Base-by-base conservation (phyloP, 1,140 invertebrate species). In the Himalopsyche phryganea region DNA sequence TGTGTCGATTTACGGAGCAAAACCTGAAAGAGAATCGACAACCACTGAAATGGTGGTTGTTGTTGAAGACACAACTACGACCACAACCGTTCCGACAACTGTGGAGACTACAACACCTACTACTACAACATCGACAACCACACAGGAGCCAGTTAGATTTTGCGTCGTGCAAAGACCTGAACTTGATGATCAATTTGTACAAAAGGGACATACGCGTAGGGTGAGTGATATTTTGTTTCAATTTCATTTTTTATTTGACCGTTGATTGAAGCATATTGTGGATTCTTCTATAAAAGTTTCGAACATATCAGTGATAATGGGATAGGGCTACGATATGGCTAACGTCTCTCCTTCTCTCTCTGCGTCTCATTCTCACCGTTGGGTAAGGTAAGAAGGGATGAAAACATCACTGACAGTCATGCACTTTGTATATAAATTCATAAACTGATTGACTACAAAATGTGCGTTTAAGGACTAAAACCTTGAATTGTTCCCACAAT, bases 111-210 rank as follows among this genome's bases (percentile, higher is more conserved):
- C 71, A 1, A 75, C 77, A 0, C 80, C 80, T 5, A 80, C 80
- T 6, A 80, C 76, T 32, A 77, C 82, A 2, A 81, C 81, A 15
- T 83, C 84, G 14, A 84, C 84, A 36, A 85, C 83, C 42, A 87
- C 87, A 1, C 66, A 83, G 60, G 84, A 87, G 56, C 85, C 87
- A 68, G 81, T 87, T 80, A 81, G 87, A 80, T 91, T 85, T 68
- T 93, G 91, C 71, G 83, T 89, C 38, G 85, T 91, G 40, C 87
- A 89, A 74, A 86, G 89, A 66, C 85, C 86, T 18, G 85, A 86
- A 48, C 82, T 87, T 66, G 80, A 80, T 13, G 83, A 86, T 71
- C 85, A 89, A 71, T 82, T 86, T 58, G 88, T 90, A 63, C 79
- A 81, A 50, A 87, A 87, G 69, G 86, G 86, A 57, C 83, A 83